These are phyloP conservation scores for Corythaixoides concolor DNA, from an alignment of 2,113 vertebrate species.

Conservation along the genomic window DNA sequence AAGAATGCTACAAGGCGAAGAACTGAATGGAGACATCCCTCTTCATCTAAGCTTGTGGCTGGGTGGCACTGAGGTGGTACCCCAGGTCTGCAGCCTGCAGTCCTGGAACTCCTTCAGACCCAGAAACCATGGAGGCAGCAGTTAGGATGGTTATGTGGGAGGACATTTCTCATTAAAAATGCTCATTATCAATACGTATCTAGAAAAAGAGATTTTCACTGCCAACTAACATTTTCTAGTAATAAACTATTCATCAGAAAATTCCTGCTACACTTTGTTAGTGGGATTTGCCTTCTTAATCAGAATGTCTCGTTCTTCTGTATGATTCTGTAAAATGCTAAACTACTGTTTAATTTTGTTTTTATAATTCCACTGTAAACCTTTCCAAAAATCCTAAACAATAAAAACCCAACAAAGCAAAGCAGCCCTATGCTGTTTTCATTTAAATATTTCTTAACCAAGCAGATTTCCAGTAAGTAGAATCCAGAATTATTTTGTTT, in stretches of 20 bases:
- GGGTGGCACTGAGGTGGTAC: background rate
- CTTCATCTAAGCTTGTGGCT: background rate
- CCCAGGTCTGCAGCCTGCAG: background rate
- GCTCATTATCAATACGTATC: background rate
- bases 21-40: background rate
- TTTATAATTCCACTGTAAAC: conserved; percentile 31
- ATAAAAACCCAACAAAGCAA: conserved; percentile 21
- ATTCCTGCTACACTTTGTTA: background rate
- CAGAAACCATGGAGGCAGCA: background rate
- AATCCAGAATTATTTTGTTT: conserved; percentile 43
- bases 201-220: background rate
- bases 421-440: background rate
- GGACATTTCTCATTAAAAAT: background rate
- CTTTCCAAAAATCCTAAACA: conserved; percentile 15
- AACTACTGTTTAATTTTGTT: background rate
- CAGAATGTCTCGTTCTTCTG: background rate
- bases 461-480: conserved; percentile 34
- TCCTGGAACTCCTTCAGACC: background rate
- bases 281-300: background rate
- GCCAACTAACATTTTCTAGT: background rate
- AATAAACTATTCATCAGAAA: background rate
- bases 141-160: background rate
- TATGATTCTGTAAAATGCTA: background rate
- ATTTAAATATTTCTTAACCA: conserved; percentile 35
- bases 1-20: background rate